Evolutionary conservation across 2,888 invertebrate genomes (phyloP), one percentile per base, ranked within the genome.

Genomic region (Lamellibrachia satsuma): DNA sequence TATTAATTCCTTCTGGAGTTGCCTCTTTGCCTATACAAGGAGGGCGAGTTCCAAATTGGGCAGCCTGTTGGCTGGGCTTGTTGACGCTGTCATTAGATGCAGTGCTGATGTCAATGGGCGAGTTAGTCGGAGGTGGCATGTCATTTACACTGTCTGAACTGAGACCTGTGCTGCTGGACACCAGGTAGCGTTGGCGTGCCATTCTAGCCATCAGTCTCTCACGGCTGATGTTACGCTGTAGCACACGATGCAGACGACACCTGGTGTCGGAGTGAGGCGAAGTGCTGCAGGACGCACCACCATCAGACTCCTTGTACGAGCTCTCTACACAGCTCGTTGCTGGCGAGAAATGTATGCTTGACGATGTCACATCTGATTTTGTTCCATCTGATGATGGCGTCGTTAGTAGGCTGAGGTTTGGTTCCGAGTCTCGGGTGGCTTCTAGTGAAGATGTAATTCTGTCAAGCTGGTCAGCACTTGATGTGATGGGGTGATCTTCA

Each of bases 231-330:
- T 75, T 75, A 6, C 75, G 75, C 75, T 75, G 75, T 22, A 75
- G 75, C 22, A 75, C 75, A 22, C 75, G 75, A 75, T 75, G 75
- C 91, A 51, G 91, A 27, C 91, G 91, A 91, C 52, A 91, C 91
- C 52, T 91, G 52, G 91, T 52, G 91, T 52, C 52, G 7, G 52
- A 52, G n/a, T 91, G 91, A 51, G 91, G 52, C 52, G 52, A 52
- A 11, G 22, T 27, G 7, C 91, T 75, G 22, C 75, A 75, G 91
- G 91, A 91, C 15, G 91, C 91, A 11, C 52, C 51, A 52, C 91
- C 91, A n/a, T 91, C 91, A 11, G 91, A 91, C 91, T 91, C 91
- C 91, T 91, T 91, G 91, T 91, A 91, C 27, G 52, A 52, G 91
- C 91, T 91, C 91, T 91, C 91, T 4, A 91, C 91, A n/a, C 91